Base-by-base conservation (phyloP, 1,140 invertebrate species). In the Hylyphantes graminicola region DNA sequence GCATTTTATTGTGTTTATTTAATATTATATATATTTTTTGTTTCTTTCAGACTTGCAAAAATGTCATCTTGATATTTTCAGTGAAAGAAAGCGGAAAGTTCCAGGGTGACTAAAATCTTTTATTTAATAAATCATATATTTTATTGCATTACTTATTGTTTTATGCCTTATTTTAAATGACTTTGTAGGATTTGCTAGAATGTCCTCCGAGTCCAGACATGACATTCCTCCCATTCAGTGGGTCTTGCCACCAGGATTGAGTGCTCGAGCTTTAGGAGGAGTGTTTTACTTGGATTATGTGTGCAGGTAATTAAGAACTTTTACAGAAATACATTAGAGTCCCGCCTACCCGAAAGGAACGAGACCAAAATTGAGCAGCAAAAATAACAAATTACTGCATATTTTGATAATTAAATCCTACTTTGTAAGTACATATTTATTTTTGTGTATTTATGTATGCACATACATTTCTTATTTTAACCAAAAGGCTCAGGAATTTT, bases 261-360 rank as follows among this genome's bases (percentile, higher is more conserved):
- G 94, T 85, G 94, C 96, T 55, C 95, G 96, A 90, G 96, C 97
- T 55, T 91, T 99, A 61, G 97, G 96, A 87, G 97, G 97, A 73
- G 96, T 98, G 35, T 98, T 99, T 89, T 94, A 95, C 91, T 93
- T 99, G 7, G 97, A 99, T 89, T 99, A 97, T 97, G 95, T 99
- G 82, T 97, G 95, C 86, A 91, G 91, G 90, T 92, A 88, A 68
- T 59, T 51, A 55, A 59, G 35, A 5, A 35, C 35, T 35, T 35
- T 35, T 35, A 1, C 5, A 35, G 35, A 35, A 35, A 35, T n/a
- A n/a, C n/a, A n/a, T n/a, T n/a, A n/a, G n/a, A n/a, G n/a, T n/a
- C n/a, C n/a, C n/a, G n/a, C n/a, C n/a, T n/a, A n/a, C n/a, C n/a
- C n/a, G n/a, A n/a, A n/a, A n/a, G n/a, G n/a, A n/a, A n/a, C n/a